These are phyloP conservation scores for Neomonachus schauinslandi DNA, from an alignment of 2,113 vertebrate genomes.

Conservation along the genomic window DNA sequence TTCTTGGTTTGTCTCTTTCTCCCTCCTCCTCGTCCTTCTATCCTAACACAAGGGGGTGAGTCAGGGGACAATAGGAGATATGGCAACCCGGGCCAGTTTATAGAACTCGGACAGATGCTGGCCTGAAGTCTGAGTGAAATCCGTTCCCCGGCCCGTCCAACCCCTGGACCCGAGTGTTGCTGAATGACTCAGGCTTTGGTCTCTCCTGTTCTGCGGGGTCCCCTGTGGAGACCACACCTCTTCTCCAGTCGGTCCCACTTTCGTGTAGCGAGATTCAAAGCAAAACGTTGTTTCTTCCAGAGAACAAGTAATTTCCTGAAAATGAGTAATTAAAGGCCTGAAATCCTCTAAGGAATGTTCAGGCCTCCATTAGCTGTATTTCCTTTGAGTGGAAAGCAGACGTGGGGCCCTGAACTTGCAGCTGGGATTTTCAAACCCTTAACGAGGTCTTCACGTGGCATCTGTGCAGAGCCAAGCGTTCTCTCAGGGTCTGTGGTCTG, in stretches of 20 bases:
- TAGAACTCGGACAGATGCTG: neutral
- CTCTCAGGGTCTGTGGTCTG: accelerated
- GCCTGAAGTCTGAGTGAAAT: neutral
- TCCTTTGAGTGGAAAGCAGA: slow-evolving; percentile 30
- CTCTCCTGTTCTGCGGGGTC: neutral
- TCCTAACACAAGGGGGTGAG: neutral
- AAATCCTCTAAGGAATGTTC: slow-evolving; percentile 63
- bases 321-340: slow-evolving; percentile 70
- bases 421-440: neutral
- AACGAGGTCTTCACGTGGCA: neutral
- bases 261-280: slow-evolving; percentile 56
- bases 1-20: too few relatives aligned
- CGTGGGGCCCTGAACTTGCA: neutral
- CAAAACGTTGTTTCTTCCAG: slow-evolving; percentile 64
- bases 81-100: accelerated
- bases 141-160: accelerated
- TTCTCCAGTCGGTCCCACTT: neutral
- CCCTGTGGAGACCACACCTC: slow-evolving; percentile 8
- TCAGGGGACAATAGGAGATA: neutral
- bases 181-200: neutral
- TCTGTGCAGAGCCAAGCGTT: neutral
- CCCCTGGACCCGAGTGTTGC: neutral
- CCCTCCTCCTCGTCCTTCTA: neutral
- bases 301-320: slow-evolving; percentile 77
- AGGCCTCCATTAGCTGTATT: neutral